A percentile compares a stretch with the other conserved stretches of the same genome.
Conservation (phyloP, 2,113 vertebrate species). For the Phrynosoma platyrhinos region DNA sequence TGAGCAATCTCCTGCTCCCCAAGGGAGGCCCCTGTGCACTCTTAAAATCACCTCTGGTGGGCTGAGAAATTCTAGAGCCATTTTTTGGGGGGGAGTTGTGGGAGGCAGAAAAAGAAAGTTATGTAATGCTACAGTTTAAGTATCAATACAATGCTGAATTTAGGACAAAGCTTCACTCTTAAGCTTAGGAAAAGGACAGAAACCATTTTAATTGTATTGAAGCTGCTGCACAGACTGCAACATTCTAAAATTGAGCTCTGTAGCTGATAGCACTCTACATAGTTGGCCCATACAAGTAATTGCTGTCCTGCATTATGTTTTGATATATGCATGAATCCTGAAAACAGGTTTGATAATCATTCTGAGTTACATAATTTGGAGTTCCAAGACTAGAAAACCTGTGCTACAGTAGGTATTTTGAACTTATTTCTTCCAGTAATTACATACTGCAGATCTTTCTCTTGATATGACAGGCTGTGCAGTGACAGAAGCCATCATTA, state of each 20-base stretch:
- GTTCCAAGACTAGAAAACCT: not conserved
- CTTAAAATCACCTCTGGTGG: too few relatives aligned
- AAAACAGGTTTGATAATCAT: not conserved
- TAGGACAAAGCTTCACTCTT: not conserved
- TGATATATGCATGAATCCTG: not conserved
- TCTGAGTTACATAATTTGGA: not conserved
- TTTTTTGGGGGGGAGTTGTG: too few relatives aligned
- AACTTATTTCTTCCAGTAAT: not conserved
- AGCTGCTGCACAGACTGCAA: conserved; percentile 8
- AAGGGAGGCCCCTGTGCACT: too few relatives aligned
- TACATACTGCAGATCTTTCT: not conserved
- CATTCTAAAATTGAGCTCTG: not conserved
- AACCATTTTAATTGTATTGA: not conserved
- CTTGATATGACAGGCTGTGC: not conserved
- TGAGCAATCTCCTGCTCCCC: too few relatives aligned
- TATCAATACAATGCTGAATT: too few relatives aligned
- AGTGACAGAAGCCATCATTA: not conserved
- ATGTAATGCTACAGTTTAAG: too few relatives aligned
- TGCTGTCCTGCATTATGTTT: not conserved
- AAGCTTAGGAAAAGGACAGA: not conserved
- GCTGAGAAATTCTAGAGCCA: too few relatives aligned
- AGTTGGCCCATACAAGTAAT: not conserved
- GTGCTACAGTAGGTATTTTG: not conserved
- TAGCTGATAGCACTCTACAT: not conserved
- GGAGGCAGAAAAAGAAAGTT: too few relatives aligned